Evolutionary conservation across 2,113 vertebrate species (phyloP).

Genomic region (Sphyrna mokarran): DNA sequence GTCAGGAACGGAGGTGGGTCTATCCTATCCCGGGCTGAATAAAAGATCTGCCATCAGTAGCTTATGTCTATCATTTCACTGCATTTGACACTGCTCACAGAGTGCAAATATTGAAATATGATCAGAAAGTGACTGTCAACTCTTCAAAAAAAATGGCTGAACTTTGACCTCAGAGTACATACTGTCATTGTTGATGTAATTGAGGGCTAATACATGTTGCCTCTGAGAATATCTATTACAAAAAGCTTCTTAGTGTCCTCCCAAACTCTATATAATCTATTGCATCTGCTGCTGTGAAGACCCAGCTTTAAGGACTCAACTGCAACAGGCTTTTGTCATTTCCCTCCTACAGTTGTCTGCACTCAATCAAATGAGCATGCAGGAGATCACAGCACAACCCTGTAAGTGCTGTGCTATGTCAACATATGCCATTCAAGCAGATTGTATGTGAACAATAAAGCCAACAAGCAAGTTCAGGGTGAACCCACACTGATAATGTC

Average conservation of each 20-base stretch:
- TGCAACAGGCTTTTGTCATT: not conserved
- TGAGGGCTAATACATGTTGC: not conserved
- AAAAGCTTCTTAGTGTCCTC: not conserved
- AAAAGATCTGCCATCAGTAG: not conserved
- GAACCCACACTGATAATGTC: not conserved
- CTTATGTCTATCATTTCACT: not conserved
- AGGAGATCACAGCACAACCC: not conserved
- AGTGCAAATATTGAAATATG: not conserved
- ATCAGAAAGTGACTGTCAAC: not conserved
- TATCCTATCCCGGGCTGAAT: not conserved
- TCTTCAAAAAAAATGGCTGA: not conserved
- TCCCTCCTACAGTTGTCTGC: not conserved
- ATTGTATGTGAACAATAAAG: not conserved
- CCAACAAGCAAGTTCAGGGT: not conserved
- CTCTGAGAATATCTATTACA: not conserved
- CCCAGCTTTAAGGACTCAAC: not conserved
- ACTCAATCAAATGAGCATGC: not conserved
- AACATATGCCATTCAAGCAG: not conserved
- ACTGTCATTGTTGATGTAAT: not conserved
- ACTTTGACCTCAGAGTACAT: not conserved
- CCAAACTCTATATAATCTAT: not conserved
- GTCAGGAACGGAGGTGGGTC: not conserved
- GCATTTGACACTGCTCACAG: not conserved
- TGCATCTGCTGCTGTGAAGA: not conserved
- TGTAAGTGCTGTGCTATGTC: not conserved